Percentiles rank a stretch among this genome's conserved stretches.
phyloP scores from a whole-genome alignment of 2,888 invertebrate genomes.

The Lycocerus yunnanus region DNA sequence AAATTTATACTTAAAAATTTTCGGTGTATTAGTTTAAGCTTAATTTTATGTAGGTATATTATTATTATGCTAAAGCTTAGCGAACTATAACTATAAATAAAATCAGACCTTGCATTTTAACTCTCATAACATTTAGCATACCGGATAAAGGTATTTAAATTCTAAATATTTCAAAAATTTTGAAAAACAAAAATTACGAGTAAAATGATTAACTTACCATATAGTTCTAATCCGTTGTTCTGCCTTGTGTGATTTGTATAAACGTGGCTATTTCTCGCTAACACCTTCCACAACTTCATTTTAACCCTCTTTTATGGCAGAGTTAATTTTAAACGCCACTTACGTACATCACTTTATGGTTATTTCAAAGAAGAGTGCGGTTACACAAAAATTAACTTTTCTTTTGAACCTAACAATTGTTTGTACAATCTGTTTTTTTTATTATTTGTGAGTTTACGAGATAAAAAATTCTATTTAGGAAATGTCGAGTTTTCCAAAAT shows the following conservation, averaged over 20 bases:
- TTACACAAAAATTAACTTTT: neutral
- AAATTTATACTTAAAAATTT: too few relatives aligned
- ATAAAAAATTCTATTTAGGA: neutral
- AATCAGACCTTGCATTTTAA: neutral
- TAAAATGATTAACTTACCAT: conserved; percentile 37
- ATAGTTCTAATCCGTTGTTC: conserved; percentile 44
- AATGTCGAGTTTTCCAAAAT: neutral
- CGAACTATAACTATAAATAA: neutral
- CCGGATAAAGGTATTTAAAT: too few relatives aligned
- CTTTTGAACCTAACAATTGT: neutral
- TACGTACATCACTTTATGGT: conserved; percentile 25
- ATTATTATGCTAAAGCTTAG: too few relatives aligned
- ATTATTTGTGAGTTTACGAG: neutral
- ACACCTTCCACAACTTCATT: conserved; percentile 56
- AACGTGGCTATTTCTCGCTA: conserved; percentile 54
- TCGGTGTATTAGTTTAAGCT: too few relatives aligned
- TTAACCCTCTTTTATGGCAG: conserved; percentile 35
- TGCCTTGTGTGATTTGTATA: conserved; percentile 43
- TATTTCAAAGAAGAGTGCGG: neutral
- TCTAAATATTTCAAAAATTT: neutral
- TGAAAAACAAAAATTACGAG: neutral
- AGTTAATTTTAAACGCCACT: conserved; percentile 33
- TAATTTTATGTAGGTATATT: too few relatives aligned
- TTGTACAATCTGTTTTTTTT: neutral
- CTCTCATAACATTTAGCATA: neutral